Conservation (phyloP, 2,888 invertebrate genomes). For the Dinocampus coccinellae region DNA sequence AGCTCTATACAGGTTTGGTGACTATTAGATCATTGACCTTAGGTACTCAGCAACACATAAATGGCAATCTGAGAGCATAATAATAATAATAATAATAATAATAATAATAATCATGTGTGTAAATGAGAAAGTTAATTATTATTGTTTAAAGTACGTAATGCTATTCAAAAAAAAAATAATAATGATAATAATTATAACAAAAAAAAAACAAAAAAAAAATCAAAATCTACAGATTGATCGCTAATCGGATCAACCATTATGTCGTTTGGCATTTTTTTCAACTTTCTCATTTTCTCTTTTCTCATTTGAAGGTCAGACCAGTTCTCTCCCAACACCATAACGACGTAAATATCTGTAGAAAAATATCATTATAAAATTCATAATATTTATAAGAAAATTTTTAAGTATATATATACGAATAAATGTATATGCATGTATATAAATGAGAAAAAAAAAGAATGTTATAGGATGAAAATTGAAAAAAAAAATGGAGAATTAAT, state of each 20-base stretch:
- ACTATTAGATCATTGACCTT: slow-evolving; percentile 5
- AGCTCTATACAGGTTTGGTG: slow-evolving; percentile 14
- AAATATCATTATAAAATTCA: background rate
- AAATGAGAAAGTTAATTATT: too few species aligned
- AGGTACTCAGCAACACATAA: background rate
- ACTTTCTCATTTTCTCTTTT: slow-evolving; percentile 14
- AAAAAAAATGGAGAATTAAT: too few species aligned
- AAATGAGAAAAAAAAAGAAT: too few species aligned
- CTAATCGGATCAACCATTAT: background rate
- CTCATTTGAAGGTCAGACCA: slow-evolving; percentile 9
- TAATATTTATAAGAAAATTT: background rate
- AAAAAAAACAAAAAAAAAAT: too few species aligned
- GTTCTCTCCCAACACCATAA: background rate
- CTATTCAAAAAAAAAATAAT: background rate
- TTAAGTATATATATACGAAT: background rate
- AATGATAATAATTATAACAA: too few species aligned
- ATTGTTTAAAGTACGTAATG: background rate
- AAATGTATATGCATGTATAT: too few species aligned
- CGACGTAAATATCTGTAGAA: background rate
- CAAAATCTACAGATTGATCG: background rate
- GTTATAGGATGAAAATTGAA: too few species aligned
- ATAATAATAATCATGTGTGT: background rate
- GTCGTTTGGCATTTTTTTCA: slow-evolving; percentile 6
- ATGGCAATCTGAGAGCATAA: background rate
- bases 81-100: background rate